Evolutionary conservation across 2,797 vertebrate species (phyloP).

Genomic region (Gastrophryne carolinensis): DNA sequence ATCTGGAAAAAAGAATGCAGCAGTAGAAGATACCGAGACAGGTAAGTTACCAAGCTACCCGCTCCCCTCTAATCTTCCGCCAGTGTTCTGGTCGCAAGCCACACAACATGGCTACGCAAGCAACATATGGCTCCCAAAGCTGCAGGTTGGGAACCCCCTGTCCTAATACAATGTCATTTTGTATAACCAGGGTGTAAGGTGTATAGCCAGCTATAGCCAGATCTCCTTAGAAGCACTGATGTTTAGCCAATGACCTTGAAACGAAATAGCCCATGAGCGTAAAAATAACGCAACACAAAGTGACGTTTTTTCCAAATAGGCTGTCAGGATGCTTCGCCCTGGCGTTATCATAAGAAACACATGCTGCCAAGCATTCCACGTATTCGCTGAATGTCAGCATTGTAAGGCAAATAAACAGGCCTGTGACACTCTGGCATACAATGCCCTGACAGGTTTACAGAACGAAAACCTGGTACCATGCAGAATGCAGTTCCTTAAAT

Average conservation of each 20-base stretch:
- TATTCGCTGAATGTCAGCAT: slow-evolving; percentile 44
- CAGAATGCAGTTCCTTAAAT: not conserved
- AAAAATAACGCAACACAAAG: not conserved
- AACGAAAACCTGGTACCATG: not conserved
- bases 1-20: too few species aligned
- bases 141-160: too few species aligned
- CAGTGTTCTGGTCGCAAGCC: too few species aligned
- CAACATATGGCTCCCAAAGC: too few species aligned
- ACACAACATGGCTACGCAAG: too few species aligned
- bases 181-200: too few species aligned
- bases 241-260: not conserved
- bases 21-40: too few species aligned
- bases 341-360: slow-evolving; percentile 44
- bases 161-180: too few species aligned
- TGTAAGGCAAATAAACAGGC: slow-evolving; percentile 29
- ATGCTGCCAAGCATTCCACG: slow-evolving; percentile 44
- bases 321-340: slow-evolving; percentile 13
- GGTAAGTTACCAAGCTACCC: too few species aligned
- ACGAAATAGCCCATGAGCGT: not conserved
- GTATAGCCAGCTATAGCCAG: too few species aligned
- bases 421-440: slow-evolving; percentile 24
- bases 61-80: too few species aligned
- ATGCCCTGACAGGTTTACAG: slow-evolving; percentile 6
- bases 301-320: slow-evolving; percentile 24
- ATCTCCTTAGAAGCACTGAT: not conserved